Evolutionary conservation across 2,113 vertebrate species (phyloP).

Genomic region (Lanius ludovicianus): DNA sequence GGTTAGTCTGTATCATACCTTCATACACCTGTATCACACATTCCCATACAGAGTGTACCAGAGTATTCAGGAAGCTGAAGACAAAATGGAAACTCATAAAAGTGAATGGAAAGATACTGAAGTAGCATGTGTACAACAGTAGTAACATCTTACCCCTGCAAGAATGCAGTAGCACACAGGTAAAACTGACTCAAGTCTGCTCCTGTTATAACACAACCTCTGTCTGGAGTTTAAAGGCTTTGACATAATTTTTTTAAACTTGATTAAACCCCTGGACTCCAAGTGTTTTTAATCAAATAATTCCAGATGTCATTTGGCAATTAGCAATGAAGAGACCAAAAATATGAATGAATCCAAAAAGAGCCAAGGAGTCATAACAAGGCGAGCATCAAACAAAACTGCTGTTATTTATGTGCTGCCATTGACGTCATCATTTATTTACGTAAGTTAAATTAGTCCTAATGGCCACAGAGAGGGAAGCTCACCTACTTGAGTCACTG

Average conservation of each 20-base stretch:
- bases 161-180: neutral
- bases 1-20: neutral
- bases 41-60: neutral
- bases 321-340: neutral
- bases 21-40: neutral
- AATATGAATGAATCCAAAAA: conserved; percentile 8
- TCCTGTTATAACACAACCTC: neutral
- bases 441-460: neutral
- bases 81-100: neutral
- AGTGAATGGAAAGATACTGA: neutral
- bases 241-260: neutral
- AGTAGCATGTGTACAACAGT: fast-evolving
- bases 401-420: neutral
- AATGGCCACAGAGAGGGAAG: neutral
- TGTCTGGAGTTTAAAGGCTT: neutral
- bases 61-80: neutral
- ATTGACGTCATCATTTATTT: neutral
- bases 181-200: neutral
- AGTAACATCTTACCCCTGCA: neutral
- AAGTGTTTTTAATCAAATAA: neutral
- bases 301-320: neutral
- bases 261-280: neutral
- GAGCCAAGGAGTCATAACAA: neutral
- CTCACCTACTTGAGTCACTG: neutral
- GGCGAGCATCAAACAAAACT: neutral